Evolutionary conservation across 2,113 vertebrate species (phyloP).

Genomic region (Romanogobio albipinnatus): DNA sequence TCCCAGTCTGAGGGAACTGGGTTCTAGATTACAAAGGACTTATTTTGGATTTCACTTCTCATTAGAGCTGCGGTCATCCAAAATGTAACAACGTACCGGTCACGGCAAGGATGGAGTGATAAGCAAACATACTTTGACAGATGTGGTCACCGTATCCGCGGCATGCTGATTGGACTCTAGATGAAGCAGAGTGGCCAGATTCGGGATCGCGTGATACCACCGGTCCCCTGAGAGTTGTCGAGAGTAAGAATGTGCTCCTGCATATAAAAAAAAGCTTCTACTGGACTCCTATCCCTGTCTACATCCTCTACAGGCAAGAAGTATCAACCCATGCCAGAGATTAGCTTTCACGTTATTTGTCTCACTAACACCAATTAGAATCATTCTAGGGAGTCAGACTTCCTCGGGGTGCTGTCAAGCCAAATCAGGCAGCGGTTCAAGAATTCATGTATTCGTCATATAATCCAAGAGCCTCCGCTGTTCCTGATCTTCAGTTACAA

Average conservation of each 20-base stretch:
- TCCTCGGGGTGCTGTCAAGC: conserved; percentile 37
- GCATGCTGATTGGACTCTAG: conserved; percentile 21
- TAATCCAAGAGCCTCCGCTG: not conserved
- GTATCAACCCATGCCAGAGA: conserved; percentile 16
- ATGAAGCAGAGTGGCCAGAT: conserved; percentile 50
- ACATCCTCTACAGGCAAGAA: not conserved
- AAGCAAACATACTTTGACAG: conserved; percentile 52
- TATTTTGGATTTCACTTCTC: conserved; percentile 50
- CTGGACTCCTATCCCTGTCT: not conserved
- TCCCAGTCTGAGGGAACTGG: conserved; percentile 21
- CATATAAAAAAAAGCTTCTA: conserved; percentile 60
- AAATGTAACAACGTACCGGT: conserved; percentile 7
- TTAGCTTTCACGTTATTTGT: conserved; percentile 4
- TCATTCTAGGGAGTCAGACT: conserved; percentile 40
- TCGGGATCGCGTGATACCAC: conserved; percentile 66
- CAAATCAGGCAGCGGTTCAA: conserved; percentile 30
- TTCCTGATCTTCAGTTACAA: conserved; percentile 10
- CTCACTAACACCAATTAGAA: conserved; percentile 23
- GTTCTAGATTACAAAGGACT: conserved; percentile 31
- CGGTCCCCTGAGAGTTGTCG: conserved; percentile 60
- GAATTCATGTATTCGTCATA: not conserved
- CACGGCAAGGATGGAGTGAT: conserved; percentile 24
- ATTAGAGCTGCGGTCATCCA: conserved; percentile 19
- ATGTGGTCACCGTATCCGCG: conserved; percentile 16
- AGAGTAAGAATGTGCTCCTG: conserved; percentile 65